Evolutionary conservation across 1,140 invertebrate species (phyloP).

Genomic region (Drosophila chauvacae): DNA sequence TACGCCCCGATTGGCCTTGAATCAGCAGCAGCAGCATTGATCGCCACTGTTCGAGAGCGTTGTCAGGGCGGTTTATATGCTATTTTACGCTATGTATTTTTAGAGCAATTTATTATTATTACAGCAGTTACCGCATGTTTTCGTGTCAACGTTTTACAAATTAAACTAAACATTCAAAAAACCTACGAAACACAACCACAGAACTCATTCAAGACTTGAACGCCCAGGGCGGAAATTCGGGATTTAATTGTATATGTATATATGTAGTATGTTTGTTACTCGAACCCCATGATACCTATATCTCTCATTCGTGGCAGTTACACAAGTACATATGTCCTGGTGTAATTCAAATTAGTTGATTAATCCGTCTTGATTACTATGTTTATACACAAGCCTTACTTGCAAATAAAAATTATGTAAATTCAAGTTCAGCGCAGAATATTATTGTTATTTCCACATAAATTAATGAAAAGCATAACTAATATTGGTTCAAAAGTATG

Average conservation of each 20-base stretch:
- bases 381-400: constrained; percentile 26
- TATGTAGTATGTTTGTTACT: constrained; percentile 31
- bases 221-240: constrained; percentile 11
- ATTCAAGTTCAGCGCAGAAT: background rate
- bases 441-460: background rate
- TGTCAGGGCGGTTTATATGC: constrained; percentile 43
- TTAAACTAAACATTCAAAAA: constrained; percentile 39
- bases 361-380: constrained; percentile 19
- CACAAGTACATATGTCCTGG: constrained; percentile 10
- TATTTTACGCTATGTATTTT: constrained; percentile 78
- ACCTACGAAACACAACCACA: constrained; percentile 15
- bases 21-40: constrained; percentile 3
- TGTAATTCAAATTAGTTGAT: constrained; percentile 33
- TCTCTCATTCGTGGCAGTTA: constrained; percentile 31
- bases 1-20: constrained; percentile 29
- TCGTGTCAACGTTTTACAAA: constrained; percentile 70
- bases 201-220: constrained; percentile 27
- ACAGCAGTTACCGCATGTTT: constrained; percentile 61
- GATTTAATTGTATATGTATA: constrained; percentile 22
- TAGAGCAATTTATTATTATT: constrained; percentile 76
- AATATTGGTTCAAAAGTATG: background rate
- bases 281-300: background rate
- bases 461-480: background rate
- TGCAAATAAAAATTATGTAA: constrained; percentile 38
- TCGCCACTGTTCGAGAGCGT: constrained; percentile 27